Evolutionary conservation across 2,797 vertebrate genomes (phyloP).

Genomic region (Callimico goeldii): DNA sequence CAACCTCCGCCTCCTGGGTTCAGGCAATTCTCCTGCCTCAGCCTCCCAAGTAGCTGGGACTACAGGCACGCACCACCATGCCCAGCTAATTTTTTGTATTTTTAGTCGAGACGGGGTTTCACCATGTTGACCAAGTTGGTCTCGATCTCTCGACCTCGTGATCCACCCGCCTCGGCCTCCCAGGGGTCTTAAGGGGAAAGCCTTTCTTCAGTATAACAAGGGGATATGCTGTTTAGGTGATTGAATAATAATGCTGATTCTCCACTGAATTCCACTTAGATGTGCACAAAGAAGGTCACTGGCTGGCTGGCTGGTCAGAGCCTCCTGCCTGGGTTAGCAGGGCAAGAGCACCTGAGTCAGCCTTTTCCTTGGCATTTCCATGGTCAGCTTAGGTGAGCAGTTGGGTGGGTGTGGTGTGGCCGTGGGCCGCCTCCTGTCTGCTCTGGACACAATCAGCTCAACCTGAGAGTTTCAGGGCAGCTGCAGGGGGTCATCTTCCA

Average conservation of each 20-base stretch:
- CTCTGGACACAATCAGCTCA: neutral
- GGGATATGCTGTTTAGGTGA: neutral
- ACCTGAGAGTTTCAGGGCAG: neutral
- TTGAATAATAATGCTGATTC: neutral
- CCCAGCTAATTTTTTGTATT: too few species aligned
- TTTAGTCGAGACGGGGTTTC: too few species aligned
- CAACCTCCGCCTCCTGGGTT: too few species aligned
- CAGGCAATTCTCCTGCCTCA: too few species aligned
- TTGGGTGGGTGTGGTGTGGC: neutral
- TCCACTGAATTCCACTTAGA: neutral
- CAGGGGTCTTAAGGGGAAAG: neutral
- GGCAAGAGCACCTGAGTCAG: neutral
- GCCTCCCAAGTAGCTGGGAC: neutral
- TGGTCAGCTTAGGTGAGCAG: accelerated
- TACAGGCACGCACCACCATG: neutral
- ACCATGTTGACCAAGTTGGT: too few species aligned
- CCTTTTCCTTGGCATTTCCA: neutral
- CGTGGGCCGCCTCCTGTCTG: neutral
- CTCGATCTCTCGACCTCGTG: too few species aligned
- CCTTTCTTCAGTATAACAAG: neutral
- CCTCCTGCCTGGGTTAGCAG: neutral
- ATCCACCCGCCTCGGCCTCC: too few species aligned
- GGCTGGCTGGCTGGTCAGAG: neutral
- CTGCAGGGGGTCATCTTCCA: neutral
- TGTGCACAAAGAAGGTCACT: neutral